These are phyloP conservation scores for Coilia nasus DNA, from an alignment of 2,797 vertebrate genomes.

Conservation along the genomic window DNA sequence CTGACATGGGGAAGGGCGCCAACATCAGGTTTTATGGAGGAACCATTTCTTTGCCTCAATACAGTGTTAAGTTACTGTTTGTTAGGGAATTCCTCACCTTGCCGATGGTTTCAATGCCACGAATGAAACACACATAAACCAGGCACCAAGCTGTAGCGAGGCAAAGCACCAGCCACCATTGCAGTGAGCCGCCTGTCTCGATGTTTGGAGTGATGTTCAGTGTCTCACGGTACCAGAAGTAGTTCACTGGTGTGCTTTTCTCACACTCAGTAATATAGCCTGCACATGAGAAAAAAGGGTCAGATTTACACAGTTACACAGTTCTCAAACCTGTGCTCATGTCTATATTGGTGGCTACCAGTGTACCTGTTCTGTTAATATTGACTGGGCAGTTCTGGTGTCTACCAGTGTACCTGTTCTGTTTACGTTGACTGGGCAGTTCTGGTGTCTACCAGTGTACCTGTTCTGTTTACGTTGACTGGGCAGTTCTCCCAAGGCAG, in stretches of 20 bases:
- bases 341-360: neutral
- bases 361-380: no score
- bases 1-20: neutral
- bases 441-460: no score
- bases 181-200: slow-evolving; percentile 61
- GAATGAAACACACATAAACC: slow-evolving; percentile 79
- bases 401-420: no score
- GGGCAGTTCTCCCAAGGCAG: slow-evolving; percentile 83
- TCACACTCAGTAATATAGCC: slow-evolving; percentile 76
- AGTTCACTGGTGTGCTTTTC: slow-evolving; percentile 75
- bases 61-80: no score
- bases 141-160: slow-evolving; percentile 75
- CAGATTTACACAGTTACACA: neutral
- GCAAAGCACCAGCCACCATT: slow-evolving; percentile 81
- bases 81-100: slow-evolving; percentile 69
- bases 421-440: no score
- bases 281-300: slow-evolving; percentile 50
- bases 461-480: slow-evolving; percentile 72
- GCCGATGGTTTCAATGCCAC: slow-evolving; percentile 82
- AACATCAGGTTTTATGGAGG: neutral
- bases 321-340: neutral
- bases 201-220: slow-evolving; percentile 78
- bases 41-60: neutral
- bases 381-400: no score
- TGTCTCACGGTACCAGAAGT: slow-evolving; percentile 86